Percentiles rank a stretch among this genome's conserved stretches.
These are phyloP conservation scores for Lampris megalopsis DNA, from an alignment of 2,113 vertebrate genomes.

Conservation along the genomic window DNA sequence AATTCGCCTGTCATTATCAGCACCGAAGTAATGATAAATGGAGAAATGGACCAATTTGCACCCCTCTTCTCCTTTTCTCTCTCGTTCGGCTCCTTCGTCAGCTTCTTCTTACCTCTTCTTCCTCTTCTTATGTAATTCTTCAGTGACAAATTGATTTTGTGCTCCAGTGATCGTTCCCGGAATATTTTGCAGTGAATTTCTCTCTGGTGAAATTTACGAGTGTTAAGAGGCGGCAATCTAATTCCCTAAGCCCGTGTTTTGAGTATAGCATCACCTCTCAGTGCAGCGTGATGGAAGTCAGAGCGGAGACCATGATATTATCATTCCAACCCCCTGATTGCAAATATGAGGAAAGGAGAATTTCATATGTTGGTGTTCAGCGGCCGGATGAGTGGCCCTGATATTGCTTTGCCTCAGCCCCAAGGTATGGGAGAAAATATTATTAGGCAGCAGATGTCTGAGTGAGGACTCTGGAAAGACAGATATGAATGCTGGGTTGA, in stretches of 20 bases:
- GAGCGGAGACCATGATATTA: not conserved
- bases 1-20: too few species aligned
- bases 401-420: slow-evolving; percentile 1
- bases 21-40: too few species aligned
- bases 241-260: not conserved
- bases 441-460: slow-evolving; percentile 4
- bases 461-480: not conserved
- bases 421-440: not conserved
- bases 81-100: too few species aligned
- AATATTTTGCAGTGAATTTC: not conserved
- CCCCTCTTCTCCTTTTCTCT: too few species aligned
- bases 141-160: not conserved
- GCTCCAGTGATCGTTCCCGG: not conserved
- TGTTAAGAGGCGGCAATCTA: not conserved
- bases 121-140: too few species aligned
- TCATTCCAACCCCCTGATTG: not conserved
- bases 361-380: not conserved
- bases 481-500: not conserved
- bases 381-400: not conserved
- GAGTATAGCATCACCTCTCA: not conserved
- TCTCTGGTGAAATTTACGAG: not conserved
- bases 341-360: not conserved
- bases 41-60: too few species aligned
- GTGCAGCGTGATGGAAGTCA: not conserved
- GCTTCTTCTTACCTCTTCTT: too few species aligned